Conservation (phyloP, 2,888 invertebrate species). For the Abrostola triplasia region DNA sequence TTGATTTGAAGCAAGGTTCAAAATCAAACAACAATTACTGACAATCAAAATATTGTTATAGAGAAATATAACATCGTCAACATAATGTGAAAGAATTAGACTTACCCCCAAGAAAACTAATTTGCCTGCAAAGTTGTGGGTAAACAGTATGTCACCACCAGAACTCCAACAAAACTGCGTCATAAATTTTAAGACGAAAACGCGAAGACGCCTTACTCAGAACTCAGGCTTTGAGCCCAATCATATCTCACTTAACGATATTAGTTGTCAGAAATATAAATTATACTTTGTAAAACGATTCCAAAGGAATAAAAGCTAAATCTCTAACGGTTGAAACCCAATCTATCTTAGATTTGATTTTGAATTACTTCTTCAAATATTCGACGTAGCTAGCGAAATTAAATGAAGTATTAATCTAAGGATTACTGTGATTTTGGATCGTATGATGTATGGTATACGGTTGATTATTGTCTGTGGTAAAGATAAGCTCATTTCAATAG, state of each 20-base stretch:
- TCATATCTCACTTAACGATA: constrained; percentile 41
- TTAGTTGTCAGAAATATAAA: constrained; percentile 45
- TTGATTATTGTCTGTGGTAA: constrained; percentile 8
- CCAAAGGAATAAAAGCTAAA: constrained; percentile 32
- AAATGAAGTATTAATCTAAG: constrained; percentile 37
- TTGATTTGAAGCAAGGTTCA: background rate
- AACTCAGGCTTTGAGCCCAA: constrained; percentile 28
- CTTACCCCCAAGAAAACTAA: constrained; percentile 9
- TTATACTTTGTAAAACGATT: constrained; percentile 38
- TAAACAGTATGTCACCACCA: constrained; percentile 20
- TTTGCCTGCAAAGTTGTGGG: constrained; percentile 18
- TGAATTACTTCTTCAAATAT: constrained; percentile 50
- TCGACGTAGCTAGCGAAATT: constrained; percentile 41
- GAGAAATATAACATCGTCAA: background rate
- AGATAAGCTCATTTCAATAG: constrained; percentile 12
- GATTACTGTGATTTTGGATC: constrained; percentile 26
- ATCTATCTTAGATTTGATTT: constrained; percentile 52
- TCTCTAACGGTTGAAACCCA: constrained; percentile 35
- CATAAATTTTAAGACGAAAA: constrained; percentile 29
- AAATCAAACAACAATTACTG: background rate
- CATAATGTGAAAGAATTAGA: background rate
- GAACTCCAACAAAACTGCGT: constrained; percentile 20
- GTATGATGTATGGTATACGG: constrained; percentile 20
- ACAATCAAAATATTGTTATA: background rate
- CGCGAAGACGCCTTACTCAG: constrained; percentile 7